Evolutionary conservation across 2,113 vertebrate species (phyloP).

Genomic region (Egretta garzetta): DNA sequence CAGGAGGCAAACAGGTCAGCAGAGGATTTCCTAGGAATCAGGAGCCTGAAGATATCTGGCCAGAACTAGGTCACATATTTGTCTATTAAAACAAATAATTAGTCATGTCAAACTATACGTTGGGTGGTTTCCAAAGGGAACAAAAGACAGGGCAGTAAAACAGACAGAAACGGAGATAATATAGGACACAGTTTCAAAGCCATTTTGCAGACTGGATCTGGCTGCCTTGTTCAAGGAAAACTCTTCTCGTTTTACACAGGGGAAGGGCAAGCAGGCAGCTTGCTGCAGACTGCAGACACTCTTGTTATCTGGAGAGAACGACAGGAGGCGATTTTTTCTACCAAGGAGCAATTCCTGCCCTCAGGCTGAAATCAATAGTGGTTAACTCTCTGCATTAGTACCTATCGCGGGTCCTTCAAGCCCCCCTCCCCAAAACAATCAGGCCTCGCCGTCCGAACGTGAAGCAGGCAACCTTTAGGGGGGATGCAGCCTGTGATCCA

Average conservation of each 20-base stretch:
- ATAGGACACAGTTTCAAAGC: background rate
- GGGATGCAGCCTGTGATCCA: background rate
- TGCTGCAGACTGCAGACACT: background rate
- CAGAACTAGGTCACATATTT: constrained; percentile 43
- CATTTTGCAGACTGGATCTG: background rate
- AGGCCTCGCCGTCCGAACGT: fast-evolving
- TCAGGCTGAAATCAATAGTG: background rate
- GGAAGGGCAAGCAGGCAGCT: background rate
- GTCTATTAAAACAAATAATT: constrained; percentile 45
- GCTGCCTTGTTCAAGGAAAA: background rate
- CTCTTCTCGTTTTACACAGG: background rate
- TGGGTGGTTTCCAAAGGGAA: constrained; percentile 17
- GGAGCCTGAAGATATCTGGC: constrained; percentile 19
- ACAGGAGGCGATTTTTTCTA: background rate
- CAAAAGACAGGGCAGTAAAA: background rate
- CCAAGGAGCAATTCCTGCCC: background rate
- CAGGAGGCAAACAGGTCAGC: constrained; percentile 7
- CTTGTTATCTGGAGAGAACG: background rate
- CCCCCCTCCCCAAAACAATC: background rate
- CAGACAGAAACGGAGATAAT: constrained; percentile 19
- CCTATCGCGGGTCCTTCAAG: background rate
- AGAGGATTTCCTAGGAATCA: constrained; percentile 45
- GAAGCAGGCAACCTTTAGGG: background rate
- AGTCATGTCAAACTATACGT: background rate
- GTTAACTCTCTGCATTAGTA: background rate